phyloP scores from a whole-genome alignment of 2,113 vertebrate species.

The Syrrhaptes paradoxus region DNA sequence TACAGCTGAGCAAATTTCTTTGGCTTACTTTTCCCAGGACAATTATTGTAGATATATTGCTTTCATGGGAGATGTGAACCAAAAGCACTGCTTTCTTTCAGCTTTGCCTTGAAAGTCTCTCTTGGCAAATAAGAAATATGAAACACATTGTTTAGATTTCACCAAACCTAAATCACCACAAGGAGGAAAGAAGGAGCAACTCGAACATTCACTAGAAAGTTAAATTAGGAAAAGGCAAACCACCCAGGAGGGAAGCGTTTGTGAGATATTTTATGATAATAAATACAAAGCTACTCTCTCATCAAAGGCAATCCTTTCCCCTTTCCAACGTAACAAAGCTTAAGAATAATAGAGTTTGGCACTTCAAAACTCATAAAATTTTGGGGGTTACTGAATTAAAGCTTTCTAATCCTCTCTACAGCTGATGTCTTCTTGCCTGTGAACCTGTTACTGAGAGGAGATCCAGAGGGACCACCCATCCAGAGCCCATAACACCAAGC shows the following conservation, averaged over 20 bases:
- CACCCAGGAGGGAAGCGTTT: slow-evolving; percentile 21
- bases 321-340: background rate
- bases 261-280: background rate
- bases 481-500: background rate
- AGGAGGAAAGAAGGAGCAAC: background rate
- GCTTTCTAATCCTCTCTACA: background rate
- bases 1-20: slow-evolving; percentile 34
- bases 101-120: slow-evolving; percentile 4
- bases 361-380: background rate
- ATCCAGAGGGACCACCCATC: slow-evolving; percentile 35
- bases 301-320: background rate
- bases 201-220: background rate
- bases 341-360: background rate
- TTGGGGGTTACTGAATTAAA: background rate
- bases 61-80: slow-evolving; percentile 40
- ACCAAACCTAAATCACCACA: slow-evolving; percentile 34
- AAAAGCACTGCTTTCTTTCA: slow-evolving; percentile 39
- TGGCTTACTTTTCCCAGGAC: slow-evolving; percentile 38
- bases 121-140: slow-evolving; percentile 49
- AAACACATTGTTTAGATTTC: slow-evolving; percentile 51
- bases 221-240: slow-evolving; percentile 1
- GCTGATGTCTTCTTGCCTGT: background rate
- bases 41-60: slow-evolving; percentile 43
- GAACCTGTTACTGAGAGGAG: background rate
- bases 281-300: background rate